Evolutionary conservation across 2,888 invertebrate species (phyloP), one percentile per base, ranked within the genome.

Genomic region (Perithous albicinctus): DNA sequence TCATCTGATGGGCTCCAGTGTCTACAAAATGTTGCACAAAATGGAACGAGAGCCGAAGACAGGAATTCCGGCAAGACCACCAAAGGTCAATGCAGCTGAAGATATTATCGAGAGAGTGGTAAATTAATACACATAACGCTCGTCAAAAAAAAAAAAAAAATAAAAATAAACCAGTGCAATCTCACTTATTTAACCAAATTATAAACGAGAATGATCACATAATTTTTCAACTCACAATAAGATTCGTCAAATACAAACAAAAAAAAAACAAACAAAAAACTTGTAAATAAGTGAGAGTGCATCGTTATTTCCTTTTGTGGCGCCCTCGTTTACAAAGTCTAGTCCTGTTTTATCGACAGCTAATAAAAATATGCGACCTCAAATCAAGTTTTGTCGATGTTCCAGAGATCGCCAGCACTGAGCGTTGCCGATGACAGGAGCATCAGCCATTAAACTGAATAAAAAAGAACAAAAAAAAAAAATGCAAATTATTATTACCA

Each of bases 1-100:
- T 86, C 96, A 96, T 91, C 94, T 97, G 85, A 95, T 96, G 93
- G 94, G 95, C 88, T 97, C 97, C 78, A 97, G 96, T 91, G 97
- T 97, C 4, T 97, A 96, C 93, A 96, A 96, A 92, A 93, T 97
- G 91, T 94, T 97, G 80, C 97, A 97, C 93, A 95, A 96, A 87
- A 94, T 96, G 94, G 96, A 96, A 85, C 94, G 95, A 84, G 93
- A 94, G 78, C 96, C 96, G 35, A 92, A 93, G 84, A 94, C 94
- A 89, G 95, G 96, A 86, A 96, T 96, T 86, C 95, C 95, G 82
- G 94, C 94, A 84, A 93, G 95, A 88, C 94, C 95, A 59, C 93
- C 94, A 82, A 94, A 94, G 89, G 95, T 96, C 48, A 93, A 95
- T 72, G 95, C 96, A 15, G 96, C 96, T 85, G 95, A 95, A 85